Evolutionary conservation across 2,888 invertebrate species (phyloP).

Genomic region (Agrochola lota): DNA sequence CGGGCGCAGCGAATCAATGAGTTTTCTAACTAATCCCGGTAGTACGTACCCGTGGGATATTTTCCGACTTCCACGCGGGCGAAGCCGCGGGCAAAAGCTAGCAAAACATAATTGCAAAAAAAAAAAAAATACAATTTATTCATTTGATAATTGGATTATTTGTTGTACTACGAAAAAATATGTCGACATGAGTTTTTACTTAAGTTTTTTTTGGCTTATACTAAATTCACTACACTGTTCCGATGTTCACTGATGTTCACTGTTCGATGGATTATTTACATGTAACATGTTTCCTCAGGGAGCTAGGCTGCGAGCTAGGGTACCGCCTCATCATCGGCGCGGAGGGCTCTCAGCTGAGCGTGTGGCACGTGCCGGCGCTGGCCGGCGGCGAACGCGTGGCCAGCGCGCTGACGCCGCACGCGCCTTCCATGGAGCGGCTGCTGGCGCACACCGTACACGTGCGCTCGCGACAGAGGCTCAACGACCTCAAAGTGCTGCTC

Average conservation of each 20-base stretch:
- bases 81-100: no score
- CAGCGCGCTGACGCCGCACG: conserved; percentile 96
- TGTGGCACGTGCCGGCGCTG: conserved; percentile 92
- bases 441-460: conserved; percentile 98
- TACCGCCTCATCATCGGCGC: conserved; percentile 97
- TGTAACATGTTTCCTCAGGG: conserved; percentile 79
- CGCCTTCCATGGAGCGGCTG: conserved; percentile 98
- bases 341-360: conserved; percentile 90
- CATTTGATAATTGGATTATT: no score
- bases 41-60: no score
- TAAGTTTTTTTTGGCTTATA: not conserved
- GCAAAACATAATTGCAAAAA: no score
- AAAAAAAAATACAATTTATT: no score
- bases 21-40: no score
- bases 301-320: conserved; percentile 95
- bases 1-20: no score
- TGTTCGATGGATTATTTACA: not conserved
- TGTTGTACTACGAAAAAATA: no score
- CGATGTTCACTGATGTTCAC: no score
- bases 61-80: no score
- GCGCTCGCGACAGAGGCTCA: conserved; percentile 95
- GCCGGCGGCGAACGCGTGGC: conserved; percentile 88
- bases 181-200: no score
- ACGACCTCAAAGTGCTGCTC: conserved; percentile 95
- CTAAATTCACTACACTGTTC: not conserved